Evolutionary conservation across 2,113 vertebrate species (phyloP).

Genomic region (Odontophorus gujanensis): DNA sequence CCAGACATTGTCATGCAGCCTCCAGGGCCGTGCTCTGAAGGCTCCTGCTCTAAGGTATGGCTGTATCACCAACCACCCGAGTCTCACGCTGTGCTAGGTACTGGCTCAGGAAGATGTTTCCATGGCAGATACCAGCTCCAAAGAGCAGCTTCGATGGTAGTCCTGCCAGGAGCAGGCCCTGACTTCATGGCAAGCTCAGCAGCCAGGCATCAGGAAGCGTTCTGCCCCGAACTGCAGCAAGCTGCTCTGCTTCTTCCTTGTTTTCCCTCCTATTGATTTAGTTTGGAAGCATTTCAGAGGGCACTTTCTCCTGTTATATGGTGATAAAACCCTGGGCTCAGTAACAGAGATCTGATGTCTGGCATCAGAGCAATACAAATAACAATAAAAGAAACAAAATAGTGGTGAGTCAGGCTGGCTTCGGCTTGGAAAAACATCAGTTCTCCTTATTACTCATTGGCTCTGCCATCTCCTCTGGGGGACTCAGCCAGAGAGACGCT

Average conservation of each 20-base stretch:
- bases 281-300: constrained; percentile 30
- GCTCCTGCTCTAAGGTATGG: no score
- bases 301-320: constrained; percentile 41
- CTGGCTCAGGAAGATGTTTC: neutral
- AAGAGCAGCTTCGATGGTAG: neutral
- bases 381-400: constrained; percentile 56
- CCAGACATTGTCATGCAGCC: neutral
- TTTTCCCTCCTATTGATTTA: constrained; percentile 8
- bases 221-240: neutral
- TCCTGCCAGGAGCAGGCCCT: constrained; percentile 11
- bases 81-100: neutral
- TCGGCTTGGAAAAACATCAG: constrained; percentile 36
- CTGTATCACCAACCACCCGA: neutral
- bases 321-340: constrained; percentile 30
- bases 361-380: constrained; percentile 41
- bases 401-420: constrained; percentile 51
- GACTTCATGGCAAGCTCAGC: neutral
- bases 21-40: neutral
- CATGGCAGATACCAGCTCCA: neutral
- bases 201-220: neutral
- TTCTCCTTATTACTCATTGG: constrained; percentile 38
- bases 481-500: neutral
- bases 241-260: neutral
- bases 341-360: constrained; percentile 42
- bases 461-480: neutral